phyloP scores from a whole-genome alignment of 2,113 vertebrate genomes.

The Ondatra zibethicus region DNA sequence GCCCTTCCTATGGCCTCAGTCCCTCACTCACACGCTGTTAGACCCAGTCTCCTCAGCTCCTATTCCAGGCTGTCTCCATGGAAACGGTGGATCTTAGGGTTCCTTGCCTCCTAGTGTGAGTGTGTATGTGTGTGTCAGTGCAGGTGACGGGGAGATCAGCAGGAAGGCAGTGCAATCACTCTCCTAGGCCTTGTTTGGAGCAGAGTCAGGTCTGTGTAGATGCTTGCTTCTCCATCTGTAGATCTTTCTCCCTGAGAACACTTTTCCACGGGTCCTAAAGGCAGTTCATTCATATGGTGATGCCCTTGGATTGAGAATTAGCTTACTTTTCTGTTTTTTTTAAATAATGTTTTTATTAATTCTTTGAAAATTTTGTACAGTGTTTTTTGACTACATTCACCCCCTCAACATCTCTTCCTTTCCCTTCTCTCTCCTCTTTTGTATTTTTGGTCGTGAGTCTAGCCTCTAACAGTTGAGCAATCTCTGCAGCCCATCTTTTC shows the following conservation, averaged over 20 bases:
- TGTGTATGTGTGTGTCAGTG: background rate
- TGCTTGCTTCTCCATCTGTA: background rate
- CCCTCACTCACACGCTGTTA: too few species aligned
- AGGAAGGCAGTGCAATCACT: background rate
- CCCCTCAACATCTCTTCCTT: background rate
- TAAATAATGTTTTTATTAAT: background rate
- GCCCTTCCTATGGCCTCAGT: background rate
- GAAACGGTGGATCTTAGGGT: background rate
- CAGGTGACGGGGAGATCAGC: background rate
- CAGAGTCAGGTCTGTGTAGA: background rate
- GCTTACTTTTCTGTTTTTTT: background rate
- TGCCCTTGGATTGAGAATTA: background rate
- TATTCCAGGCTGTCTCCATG: background rate
- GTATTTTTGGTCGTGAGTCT: too few species aligned
- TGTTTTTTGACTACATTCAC: background rate
- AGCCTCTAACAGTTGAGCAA: too few species aligned
- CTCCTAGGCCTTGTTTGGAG: background rate
- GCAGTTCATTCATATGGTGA: background rate
- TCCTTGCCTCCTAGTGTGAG: too few species aligned
- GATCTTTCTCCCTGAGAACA: background rate
- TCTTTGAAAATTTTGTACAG: background rate
- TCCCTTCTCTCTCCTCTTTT: background rate
- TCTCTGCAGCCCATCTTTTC: too few species aligned
- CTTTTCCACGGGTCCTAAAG: background rate
- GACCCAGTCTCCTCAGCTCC: background rate